Percentiles rank a stretch among this genome's conserved stretches.
Evolutionary conservation across 1,140 invertebrate species (phyloP).

Genomic region (Proctacanthus coquilletti): DNA sequence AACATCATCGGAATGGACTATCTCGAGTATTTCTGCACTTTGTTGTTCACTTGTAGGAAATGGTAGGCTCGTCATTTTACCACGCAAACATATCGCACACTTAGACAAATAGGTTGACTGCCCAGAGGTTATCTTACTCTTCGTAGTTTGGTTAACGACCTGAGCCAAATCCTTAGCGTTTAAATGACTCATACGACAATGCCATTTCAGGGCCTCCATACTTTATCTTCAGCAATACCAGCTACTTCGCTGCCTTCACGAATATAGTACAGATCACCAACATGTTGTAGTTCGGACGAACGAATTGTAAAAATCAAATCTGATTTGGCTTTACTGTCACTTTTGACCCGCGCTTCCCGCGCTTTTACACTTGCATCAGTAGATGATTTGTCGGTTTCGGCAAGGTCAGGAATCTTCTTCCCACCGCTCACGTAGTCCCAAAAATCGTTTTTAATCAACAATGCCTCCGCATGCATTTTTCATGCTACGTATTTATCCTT

Average conservation of each 20-base stretch:
- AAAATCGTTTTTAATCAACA: constrained; percentile 11
- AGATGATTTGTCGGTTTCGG: constrained; percentile 3
- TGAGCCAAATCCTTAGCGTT: background rate
- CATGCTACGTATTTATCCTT: constrained; percentile 11
- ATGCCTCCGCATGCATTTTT: constrained; percentile 12
- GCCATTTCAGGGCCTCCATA: background rate
- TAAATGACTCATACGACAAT: background rate
- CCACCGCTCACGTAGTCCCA: constrained; percentile 12
- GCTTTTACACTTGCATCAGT: too few species aligned
- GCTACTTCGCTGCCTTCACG: background rate
- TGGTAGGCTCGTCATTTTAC: background rate
- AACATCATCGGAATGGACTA: background rate
- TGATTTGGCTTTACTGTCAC: constrained; percentile 11
- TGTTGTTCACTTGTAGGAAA: background rate
- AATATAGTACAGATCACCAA: constrained; percentile 5
- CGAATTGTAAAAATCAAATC: constrained; percentile 9
- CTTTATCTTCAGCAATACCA: background rate
- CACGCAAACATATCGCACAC: background rate
- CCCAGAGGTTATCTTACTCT: background rate
- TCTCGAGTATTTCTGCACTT: background rate
- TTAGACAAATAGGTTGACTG: background rate
- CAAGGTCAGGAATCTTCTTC: constrained; percentile 1
- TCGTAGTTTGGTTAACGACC: background rate
- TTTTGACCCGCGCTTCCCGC: constrained; percentile 4
- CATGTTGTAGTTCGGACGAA: constrained; percentile 11